A percentile compares a stretch with the other conserved stretches of the same genome.
Conservation (phyloP, 2,888 invertebrate species). For the Coelinius sp. region DNA sequence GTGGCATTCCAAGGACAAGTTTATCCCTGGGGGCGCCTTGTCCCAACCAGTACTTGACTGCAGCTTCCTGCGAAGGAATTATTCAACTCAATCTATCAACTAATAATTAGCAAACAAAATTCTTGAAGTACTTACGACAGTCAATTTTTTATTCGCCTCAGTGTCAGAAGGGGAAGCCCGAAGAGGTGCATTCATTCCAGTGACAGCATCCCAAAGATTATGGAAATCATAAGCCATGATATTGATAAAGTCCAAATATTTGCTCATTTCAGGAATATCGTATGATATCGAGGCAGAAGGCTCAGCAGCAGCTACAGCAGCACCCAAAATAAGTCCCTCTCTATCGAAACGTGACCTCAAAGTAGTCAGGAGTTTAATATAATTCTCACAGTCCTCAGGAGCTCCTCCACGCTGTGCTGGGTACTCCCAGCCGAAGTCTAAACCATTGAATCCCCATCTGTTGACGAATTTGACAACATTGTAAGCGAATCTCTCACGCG, state of each 20-base stretch:
- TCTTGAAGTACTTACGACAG: conserved; percentile 71
- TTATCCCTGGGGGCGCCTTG: conserved; percentile 77
- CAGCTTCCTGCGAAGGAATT: conserved; percentile 66
- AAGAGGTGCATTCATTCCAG: conserved; percentile 80
- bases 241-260: conserved; percentile 78
- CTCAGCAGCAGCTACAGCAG: conserved; percentile 74
- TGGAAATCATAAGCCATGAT: conserved; percentile 84
- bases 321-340: conserved; percentile 64
- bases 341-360: conserved; percentile 73
- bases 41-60: conserved; percentile 73
- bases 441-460: conserved; percentile 77
- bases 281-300: conserved; percentile 74
- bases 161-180: conserved; percentile 66
- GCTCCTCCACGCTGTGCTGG: conserved; percentile 74
- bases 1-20: conserved; percentile 79
- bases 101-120: too few species aligned
- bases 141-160: conserved; percentile 61
- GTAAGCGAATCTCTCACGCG: not conserved
- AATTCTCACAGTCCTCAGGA: conserved; percentile 72
- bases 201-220: conserved; percentile 77
- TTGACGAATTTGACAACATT: conserved; percentile 53
- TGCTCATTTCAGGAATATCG: conserved; percentile 73
- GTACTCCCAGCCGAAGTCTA: conserved; percentile 83
- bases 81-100: not conserved
- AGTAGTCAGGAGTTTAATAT: conserved; percentile 73